Evolutionary conservation across 2,888 invertebrate genomes (phyloP).

Genomic region (Drosophila lutescens): DNA sequence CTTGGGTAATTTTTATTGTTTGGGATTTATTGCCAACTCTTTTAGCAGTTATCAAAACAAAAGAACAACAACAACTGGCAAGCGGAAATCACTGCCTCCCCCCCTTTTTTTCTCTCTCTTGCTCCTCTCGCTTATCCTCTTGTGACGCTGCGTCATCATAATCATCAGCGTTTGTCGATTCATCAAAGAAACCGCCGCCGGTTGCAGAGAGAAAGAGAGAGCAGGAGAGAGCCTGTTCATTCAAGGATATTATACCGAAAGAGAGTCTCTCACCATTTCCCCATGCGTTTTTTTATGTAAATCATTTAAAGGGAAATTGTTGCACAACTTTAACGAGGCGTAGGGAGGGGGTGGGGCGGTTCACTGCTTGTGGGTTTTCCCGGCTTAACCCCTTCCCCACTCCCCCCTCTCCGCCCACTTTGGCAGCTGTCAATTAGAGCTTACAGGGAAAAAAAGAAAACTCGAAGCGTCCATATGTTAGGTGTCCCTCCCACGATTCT

Average conservation of each 20-base stretch:
- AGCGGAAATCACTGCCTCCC: conserved; percentile 17
- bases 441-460: conserved; percentile 20
- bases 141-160: conserved; percentile 62
- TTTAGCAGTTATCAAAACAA: conserved; percentile 31
- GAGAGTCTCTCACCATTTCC: conserved; percentile 11
- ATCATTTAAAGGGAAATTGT: conserved; percentile 67
- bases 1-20: conserved; percentile 13
- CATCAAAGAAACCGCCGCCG: conserved; percentile 63
- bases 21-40: conserved; percentile 31
- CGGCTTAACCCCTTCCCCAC: conserved; percentile 2
- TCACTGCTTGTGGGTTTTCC: conserved; percentile 40
- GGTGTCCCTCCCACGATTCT: conserved; percentile 17
- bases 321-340: conserved; percentile 66
- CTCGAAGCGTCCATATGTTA: conserved; percentile 47
- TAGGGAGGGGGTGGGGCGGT: background rate
- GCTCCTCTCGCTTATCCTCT: conserved; percentile 12
- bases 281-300: conserved; percentile 41
- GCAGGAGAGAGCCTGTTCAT: conserved; percentile 44
- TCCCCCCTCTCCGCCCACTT: background rate
- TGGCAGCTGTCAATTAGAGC: conserved; percentile 67
- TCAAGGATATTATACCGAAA: conserved; percentile 68
- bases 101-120: background rate
- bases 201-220: conserved; percentile 18
- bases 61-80: conserved; percentile 10
- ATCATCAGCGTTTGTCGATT: conserved; percentile 48